Evolutionary conservation across 2,888 invertebrate genomes (phyloP).

Genomic region (Ametastegia equiseti): DNA sequence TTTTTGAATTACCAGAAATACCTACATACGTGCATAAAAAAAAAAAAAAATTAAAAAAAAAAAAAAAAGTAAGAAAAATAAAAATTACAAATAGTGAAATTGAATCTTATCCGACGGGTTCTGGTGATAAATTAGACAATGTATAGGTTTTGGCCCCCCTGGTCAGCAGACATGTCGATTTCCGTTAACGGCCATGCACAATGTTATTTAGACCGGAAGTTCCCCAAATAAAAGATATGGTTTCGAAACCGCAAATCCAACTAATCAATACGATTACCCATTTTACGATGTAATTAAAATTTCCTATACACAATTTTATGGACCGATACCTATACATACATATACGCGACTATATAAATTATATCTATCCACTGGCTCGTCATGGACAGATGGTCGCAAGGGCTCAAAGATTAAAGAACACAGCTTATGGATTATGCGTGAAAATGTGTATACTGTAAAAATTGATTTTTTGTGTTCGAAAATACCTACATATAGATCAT

Average conservation of each 20-base stretch:
- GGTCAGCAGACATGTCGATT: not conserved
- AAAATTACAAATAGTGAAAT: not conserved
- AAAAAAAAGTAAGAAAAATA: not conserved
- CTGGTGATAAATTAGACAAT: not conserved
- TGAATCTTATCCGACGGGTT: not conserved
- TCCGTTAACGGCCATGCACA: constrained; percentile 27
- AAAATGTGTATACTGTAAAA: constrained; percentile 9
- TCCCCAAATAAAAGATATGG: not conserved
- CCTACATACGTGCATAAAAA: not conserved
- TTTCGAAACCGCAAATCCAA: constrained; percentile 1
- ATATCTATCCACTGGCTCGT: not conserved
- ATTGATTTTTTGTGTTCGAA: constrained; percentile 38
- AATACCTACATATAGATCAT: not conserved
- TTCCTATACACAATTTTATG: not conserved
- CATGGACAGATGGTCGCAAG: not conserved
- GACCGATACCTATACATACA: not conserved
- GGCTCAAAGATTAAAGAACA: constrained; percentile 4
- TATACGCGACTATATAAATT: constrained; percentile 12
- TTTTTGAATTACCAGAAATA: not conserved
- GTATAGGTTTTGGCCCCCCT: not conserved
- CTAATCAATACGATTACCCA: constrained; percentile 3
- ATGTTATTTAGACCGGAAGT: constrained; percentile 32
- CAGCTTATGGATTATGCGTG: constrained; percentile 35
- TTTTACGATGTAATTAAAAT: constrained; percentile 7
- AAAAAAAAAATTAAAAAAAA: not conserved